These are phyloP conservation scores for Synanceia verrucosa DNA, from an alignment of 2,797 vertebrate genomes.

Conservation along the genomic window DNA sequence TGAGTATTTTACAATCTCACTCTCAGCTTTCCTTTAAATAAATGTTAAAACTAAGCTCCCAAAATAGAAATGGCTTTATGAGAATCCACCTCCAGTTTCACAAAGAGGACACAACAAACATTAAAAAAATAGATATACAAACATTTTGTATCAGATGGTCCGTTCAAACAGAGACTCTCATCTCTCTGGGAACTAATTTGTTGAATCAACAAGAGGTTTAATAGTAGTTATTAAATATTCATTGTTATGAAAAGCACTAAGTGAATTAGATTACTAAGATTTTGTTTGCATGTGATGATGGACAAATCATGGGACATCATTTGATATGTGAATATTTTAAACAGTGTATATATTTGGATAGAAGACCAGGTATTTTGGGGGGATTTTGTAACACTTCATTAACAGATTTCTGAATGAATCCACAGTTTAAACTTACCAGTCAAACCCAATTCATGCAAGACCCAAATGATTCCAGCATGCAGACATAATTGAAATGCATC, in stretches of 20 bases:
- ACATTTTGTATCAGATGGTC: background rate
- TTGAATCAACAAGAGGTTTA: conserved; percentile 8
- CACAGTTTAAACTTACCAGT: too few species aligned
- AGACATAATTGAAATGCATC: too few species aligned
- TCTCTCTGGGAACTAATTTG: background rate
- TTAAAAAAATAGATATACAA: background rate
- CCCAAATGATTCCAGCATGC: too few species aligned
- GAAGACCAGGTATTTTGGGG: too few species aligned
- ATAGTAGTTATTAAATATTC: conserved; percentile 24
- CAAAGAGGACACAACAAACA: background rate
- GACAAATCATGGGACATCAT: background rate
- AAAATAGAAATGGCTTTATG: background rate
- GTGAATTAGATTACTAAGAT: conserved; percentile 8
- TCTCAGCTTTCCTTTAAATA: background rate
- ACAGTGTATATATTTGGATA: conserved; percentile 1
- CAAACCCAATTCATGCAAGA: too few species aligned
- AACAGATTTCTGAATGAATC: too few species aligned
- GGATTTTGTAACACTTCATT: too few species aligned
- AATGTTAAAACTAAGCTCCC: too few species aligned
- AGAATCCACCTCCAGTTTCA: background rate
- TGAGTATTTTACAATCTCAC: background rate
- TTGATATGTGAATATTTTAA: background rate
- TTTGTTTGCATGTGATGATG: conserved; percentile 39
- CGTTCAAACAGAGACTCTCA: background rate
- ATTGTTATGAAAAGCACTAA: conserved; percentile 3